These are phyloP conservation scores for Orbicella faveolata DNA, from an alignment of 64 coral and sea anemone genomes.

Conservation along the genomic window DNA sequence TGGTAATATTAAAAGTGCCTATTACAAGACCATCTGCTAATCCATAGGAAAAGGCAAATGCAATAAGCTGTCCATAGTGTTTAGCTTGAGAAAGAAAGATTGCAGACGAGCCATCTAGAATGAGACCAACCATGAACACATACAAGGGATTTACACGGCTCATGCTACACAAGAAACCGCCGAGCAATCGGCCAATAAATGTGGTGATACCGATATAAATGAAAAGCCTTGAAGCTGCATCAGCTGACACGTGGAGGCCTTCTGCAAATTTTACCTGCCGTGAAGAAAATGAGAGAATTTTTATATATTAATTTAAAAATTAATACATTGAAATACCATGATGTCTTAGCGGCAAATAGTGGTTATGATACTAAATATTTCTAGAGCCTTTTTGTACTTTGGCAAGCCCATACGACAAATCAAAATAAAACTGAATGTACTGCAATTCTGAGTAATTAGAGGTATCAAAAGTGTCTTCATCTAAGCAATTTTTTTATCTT, in stretches of 20 bases:
- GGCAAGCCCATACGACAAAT: no score
- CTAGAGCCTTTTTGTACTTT: no score
- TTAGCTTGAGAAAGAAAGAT: conserved; percentile 18
- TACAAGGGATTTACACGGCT: conserved; percentile 24
- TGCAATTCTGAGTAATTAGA: no score
- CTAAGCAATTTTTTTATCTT: no score
- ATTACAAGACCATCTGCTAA: conserved; percentile 12
- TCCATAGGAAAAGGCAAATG: conserved; percentile 40
- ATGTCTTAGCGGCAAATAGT: no score
- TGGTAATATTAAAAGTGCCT: conserved; percentile 15
- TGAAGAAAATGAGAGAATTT: background rate
- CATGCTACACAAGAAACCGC: conserved; percentile 25
- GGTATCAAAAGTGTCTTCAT: no score
- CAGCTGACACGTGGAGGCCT: conserved; percentile 42
- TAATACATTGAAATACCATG: background rate
- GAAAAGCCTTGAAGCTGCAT: conserved; percentile 44
- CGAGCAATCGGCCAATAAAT: conserved; percentile 30
- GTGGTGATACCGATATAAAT: conserved; percentile 41
- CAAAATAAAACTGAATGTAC: no score
- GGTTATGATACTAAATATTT: no score
- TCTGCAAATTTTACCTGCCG: conserved; percentile 41
- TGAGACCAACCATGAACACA: conserved; percentile 12
- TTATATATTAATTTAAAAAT: no score
- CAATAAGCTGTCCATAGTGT: conserved; percentile 33
- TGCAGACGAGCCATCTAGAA: conserved; percentile 27